Percentiles rank a stretch among this genome's conserved stretches.
Conservation (phyloP, 2,888 invertebrate species). For the Cephonodes hylas region DNA sequence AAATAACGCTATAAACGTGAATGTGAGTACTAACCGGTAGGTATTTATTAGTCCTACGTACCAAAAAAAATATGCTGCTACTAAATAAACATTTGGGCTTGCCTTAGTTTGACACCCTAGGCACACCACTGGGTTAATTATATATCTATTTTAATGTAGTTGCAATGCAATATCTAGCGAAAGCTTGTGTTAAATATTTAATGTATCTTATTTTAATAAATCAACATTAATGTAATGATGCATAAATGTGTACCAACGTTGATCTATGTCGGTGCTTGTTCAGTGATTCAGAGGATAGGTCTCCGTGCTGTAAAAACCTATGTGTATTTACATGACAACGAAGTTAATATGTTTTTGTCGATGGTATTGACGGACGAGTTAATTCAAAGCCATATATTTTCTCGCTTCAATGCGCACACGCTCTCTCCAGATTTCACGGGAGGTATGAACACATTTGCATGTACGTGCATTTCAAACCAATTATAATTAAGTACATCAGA, state of each 20-base stretch:
- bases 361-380: constrained; percentile 45
- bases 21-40: too few relatives aligned
- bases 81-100: too few relatives aligned
- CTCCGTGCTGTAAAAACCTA: neutral
- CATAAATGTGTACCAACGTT: neutral
- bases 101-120: too few relatives aligned
- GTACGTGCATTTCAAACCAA: constrained; percentile 51
- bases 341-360: constrained; percentile 35
- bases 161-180: too few relatives aligned
- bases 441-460: constrained; percentile 73
- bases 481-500: constrained; percentile 65
- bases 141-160: too few relatives aligned
- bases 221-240: neutral
- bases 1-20: too few relatives aligned
- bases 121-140: too few relatives aligned
- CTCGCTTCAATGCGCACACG: constrained; percentile 52
- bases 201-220: too few relatives aligned
- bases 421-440: constrained; percentile 72
- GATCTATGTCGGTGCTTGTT: neutral
- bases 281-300: neutral
- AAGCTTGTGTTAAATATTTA: too few relatives aligned
- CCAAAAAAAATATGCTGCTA: too few relatives aligned
- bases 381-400: constrained; percentile 42
- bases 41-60: too few relatives aligned
- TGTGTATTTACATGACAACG: constrained; percentile 18